These are phyloP conservation scores for Hypothenemus hampei DNA, from an alignment of 1,140 invertebrate species.

Conservation along the genomic window DNA sequence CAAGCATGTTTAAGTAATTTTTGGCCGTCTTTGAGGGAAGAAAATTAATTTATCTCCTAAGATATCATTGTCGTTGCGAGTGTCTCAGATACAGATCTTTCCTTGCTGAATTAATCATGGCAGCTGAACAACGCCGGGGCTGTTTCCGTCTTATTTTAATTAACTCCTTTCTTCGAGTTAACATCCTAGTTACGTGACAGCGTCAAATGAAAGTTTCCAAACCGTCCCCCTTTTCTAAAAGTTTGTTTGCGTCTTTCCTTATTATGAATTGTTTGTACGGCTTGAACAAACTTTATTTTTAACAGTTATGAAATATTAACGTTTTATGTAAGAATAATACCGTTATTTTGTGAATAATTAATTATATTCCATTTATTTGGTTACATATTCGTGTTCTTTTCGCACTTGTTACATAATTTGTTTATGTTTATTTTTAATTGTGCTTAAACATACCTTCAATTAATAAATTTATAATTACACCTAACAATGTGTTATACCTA, in stretches of 20 bases:
- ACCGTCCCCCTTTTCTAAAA: conserved; percentile 16
- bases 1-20: too few relatives aligned
- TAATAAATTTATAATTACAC: too few relatives aligned
- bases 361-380: too few relatives aligned
- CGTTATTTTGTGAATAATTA: too few relatives aligned
- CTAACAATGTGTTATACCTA: too few relatives aligned
- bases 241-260: conserved; percentile 16
- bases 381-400: too few relatives aligned
- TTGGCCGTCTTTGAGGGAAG: background rate
- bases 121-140: conserved; percentile 22
- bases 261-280: conserved; percentile 14
- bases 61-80: conserved; percentile 33
- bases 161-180: conserved; percentile 34
- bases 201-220: conserved; percentile 18
- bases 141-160: conserved; percentile 32
- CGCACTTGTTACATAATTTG: too few relatives aligned
- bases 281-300: too few relatives aligned
- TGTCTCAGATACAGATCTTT: conserved; percentile 31
- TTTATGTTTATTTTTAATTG: too few relatives aligned
- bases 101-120: conserved; percentile 31
- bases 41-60: conserved; percentile 30
- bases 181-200: conserved; percentile 31
- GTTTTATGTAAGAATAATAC: too few relatives aligned
- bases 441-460: too few relatives aligned
- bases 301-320: too few relatives aligned